Evolutionary conservation across 2,888 invertebrate genomes (phyloP).

Genomic region (Acronicta aceris): DNA sequence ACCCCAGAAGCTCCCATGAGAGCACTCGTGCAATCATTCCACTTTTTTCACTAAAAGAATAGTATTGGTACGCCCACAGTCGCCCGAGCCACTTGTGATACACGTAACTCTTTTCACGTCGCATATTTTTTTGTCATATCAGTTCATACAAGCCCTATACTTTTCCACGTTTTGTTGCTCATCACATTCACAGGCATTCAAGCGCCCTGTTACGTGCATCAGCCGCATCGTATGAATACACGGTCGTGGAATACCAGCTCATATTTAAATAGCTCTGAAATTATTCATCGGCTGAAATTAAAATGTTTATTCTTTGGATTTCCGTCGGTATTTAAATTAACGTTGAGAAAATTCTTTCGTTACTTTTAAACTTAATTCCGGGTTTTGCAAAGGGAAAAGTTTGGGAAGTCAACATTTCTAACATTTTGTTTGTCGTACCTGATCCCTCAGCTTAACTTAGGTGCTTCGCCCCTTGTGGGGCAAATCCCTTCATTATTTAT

Average conservation of each 20-base stretch:
- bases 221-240: slow-evolving; percentile 57
- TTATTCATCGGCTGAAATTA: slow-evolving; percentile 26
- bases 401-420: slow-evolving; percentile 18
- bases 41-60: slow-evolving; percentile 31
- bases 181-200: slow-evolving; percentile 64
- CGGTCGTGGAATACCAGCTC: slow-evolving; percentile 46
- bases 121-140: slow-evolving; percentile 65
- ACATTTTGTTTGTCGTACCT: slow-evolving; percentile 30
- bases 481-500: slow-evolving; percentile 55
- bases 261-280: slow-evolving; percentile 35
- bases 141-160: slow-evolving; percentile 58
- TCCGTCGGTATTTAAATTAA: slow-evolving; percentile 11
- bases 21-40: slow-evolving; percentile 5
- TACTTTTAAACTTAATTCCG: slow-evolving; percentile 32
- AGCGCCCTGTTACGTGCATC: slow-evolving; percentile 57
- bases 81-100: slow-evolving; percentile 48
- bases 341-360: slow-evolving; percentile 24
- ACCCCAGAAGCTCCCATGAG: not conserved
- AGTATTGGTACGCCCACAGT: slow-evolving; percentile 31
- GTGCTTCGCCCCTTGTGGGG: slow-evolving; percentile 37
- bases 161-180: slow-evolving; percentile 63
- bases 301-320: slow-evolving; percentile 34
- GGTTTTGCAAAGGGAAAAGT: slow-evolving; percentile 31
- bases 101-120: slow-evolving; percentile 56
- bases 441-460: slow-evolving; percentile 49